Conservation (phyloP, 2,113 vertebrate genomes). For the Spea multiplicata region DNA sequence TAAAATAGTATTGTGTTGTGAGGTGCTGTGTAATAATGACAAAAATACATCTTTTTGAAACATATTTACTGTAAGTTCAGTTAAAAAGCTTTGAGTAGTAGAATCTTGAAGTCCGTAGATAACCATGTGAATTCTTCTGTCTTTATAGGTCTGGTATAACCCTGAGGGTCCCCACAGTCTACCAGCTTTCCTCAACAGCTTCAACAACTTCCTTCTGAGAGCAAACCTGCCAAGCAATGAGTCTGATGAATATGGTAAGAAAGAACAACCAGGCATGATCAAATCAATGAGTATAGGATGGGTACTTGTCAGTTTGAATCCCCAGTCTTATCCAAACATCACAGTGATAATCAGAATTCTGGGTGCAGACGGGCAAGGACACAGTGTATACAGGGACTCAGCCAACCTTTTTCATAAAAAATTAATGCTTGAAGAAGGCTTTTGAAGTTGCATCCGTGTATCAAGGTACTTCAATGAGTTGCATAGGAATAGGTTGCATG, state of each 20-base stretch:
- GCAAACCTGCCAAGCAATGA: conserved; percentile 77
- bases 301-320: neutral
- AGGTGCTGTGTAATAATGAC: too few relatives aligned
- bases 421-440: conserved; percentile 13
- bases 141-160: conserved; percentile 91
- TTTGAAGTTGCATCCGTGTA: conserved; percentile 30
- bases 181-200: conserved; percentile 91
- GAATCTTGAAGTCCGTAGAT: too few relatives aligned
- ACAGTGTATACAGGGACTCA: conserved; percentile 9
- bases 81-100: too few relatives aligned
- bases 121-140: conserved; percentile 23
- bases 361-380: conserved; percentile 1
- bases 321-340: neutral
- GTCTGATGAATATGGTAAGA: conserved; percentile 77
- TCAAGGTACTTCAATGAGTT: conserved; percentile 20
- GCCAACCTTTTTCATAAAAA: conserved; percentile 18
- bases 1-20: too few relatives aligned
- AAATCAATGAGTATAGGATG: neutral
- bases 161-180: conserved; percentile 92
- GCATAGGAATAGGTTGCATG: conserved; percentile 22
- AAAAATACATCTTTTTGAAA: too few relatives aligned
- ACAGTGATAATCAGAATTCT: conserved; percentile 2
- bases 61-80: too few relatives aligned
- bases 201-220: conserved; percentile 90
- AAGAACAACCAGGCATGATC: neutral